A percentile compares a stretch with the other conserved stretches of the same genome.
These are phyloP conservation scores for Drosophila biarmipes DNA, from an alignment of 1,140 invertebrate genomes.

Conservation along the genomic window DNA sequence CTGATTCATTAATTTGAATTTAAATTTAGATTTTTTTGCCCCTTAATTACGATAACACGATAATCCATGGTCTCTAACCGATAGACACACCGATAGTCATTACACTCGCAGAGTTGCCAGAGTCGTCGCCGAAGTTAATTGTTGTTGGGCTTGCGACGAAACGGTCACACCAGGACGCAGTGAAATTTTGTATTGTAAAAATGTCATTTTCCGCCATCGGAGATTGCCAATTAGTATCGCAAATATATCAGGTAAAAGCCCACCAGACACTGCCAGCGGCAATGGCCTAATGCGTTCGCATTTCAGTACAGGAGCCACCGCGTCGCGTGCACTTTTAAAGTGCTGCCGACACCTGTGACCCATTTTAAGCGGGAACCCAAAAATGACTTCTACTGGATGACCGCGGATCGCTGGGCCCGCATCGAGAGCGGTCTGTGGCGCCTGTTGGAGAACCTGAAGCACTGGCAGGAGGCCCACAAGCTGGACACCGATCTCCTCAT, in stretches of 20 bases:
- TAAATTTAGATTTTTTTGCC: neutral
- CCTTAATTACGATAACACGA: neutral
- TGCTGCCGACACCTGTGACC: slow-evolving; percentile 38
- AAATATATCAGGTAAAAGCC: slow-evolving; percentile 49
- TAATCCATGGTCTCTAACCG: neutral
- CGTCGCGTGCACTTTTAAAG: slow-evolving; percentile 48
- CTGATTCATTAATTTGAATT: neutral
- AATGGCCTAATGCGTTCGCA: neutral
- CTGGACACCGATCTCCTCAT: slow-evolving; percentile 36
- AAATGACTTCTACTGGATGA: slow-evolving; percentile 66
- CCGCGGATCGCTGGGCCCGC: slow-evolving; percentile 35
- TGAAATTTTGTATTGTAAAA: slow-evolving; percentile 4
- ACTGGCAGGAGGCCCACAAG: slow-evolving; percentile 22
- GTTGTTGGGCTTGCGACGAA: neutral
- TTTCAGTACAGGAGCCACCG: slow-evolving; percentile 46
- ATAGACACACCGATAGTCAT: neutral
- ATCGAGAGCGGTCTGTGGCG: slow-evolving; percentile 39
- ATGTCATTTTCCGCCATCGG: slow-evolving; percentile 49
- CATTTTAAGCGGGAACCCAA: slow-evolving; percentile 21
- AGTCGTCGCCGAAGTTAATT: neutral
- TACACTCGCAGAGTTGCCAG: neutral
- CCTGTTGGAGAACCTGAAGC: slow-evolving; percentile 22
- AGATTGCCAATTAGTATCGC: slow-evolving; percentile 40
- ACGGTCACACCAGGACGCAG: slow-evolving; percentile 1
- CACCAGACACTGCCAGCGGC: neutral